Conservation (phyloP, 2,888 invertebrate genomes). For the Automeris io region DNA sequence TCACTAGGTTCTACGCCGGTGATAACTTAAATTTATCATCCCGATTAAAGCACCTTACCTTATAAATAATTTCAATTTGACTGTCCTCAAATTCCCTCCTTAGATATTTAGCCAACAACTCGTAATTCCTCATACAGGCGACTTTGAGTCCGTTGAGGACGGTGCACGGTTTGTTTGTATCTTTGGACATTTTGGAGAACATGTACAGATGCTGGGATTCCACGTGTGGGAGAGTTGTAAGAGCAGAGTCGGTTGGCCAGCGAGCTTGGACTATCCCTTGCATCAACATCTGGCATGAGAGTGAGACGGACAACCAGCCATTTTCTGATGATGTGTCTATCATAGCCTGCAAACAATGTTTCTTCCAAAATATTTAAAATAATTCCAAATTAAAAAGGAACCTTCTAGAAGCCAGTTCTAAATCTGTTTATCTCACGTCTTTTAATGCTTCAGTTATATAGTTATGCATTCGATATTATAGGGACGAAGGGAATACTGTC, state of each 20-base stretch:
- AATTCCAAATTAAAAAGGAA: too few relatives aligned
- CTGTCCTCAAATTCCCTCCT: constrained; percentile 80
- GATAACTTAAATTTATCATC: too few relatives aligned
- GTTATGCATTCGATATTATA: too few relatives aligned
- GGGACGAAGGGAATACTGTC: too few relatives aligned
- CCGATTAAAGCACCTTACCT: too few relatives aligned
- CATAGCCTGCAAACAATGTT: constrained; percentile 88
- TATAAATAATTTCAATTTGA: constrained; percentile 82
- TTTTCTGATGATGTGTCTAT: constrained; percentile 94
- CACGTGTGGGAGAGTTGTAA: constrained; percentile 87
- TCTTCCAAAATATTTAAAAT: background rate
- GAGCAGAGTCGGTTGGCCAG: constrained; percentile 86
- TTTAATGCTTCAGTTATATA: too few relatives aligned
- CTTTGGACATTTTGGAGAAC: constrained; percentile 71
- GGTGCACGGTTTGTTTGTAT: constrained; percentile 49
- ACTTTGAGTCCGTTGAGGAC: constrained; percentile 79
- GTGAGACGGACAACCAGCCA: constrained; percentile 90
- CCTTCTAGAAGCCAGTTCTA: too few relatives aligned
- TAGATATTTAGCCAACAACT: constrained; percentile 78
- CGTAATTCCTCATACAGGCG: constrained; percentile 73
- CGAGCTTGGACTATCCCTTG: constrained; percentile 95
- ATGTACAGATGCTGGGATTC: constrained; percentile 79
- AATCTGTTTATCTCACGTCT: too few relatives aligned
- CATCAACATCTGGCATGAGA: constrained; percentile 86
- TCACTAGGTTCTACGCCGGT: too few relatives aligned